A percentile compares a stretch with the other conserved stretches of the same genome.
These are phyloP conservation scores for Rhinoderma darwinii DNA, from an alignment of 2,113 vertebrate species.

Conservation along the genomic window DNA sequence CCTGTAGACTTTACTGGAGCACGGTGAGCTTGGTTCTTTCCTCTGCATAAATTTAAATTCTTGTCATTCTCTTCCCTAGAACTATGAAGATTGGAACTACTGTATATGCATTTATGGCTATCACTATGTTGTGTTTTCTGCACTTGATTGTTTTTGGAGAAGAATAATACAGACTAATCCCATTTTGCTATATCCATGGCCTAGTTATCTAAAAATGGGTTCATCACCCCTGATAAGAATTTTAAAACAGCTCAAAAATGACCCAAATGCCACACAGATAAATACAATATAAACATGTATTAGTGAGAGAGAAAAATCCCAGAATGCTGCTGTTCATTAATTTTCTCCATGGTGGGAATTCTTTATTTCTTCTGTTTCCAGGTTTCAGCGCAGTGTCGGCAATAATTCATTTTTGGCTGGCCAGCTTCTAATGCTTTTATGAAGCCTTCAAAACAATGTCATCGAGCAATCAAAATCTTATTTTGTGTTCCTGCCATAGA, in stretches of 20 bases:
- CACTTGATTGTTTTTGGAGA: not conserved
- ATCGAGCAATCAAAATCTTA: conserved; percentile 70
- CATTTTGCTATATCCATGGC: conserved; percentile 18
- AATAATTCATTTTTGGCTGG: conserved; percentile 30
- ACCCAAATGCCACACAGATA: not conserved
- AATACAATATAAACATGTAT: not conserved
- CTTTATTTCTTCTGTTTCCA: not conserved
- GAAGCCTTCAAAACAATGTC: conserved; percentile 67
- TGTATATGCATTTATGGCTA: not conserved
- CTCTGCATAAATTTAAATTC: not conserved
- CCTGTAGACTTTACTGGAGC: not conserved
- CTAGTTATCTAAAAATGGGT: conserved; percentile 18
- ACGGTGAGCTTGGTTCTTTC: not conserved
- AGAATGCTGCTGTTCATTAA: conserved; percentile 10
- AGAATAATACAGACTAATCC: conserved; percentile 25
- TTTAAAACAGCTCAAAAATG: not conserved
- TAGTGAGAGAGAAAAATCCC: not conserved
- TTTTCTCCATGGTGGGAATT: conserved; percentile 6
- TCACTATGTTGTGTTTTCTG: not conserved
- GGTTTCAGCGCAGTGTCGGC: not conserved
- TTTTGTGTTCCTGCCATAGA: conserved; percentile 71
- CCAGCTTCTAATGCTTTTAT: conserved; percentile 67
- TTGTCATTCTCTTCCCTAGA: not conserved
- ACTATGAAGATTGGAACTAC: not conserved
- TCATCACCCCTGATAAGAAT: not conserved